Conservation (phyloP, 2,113 vertebrate genomes). For the Cyanoliseus patagonus region DNA sequence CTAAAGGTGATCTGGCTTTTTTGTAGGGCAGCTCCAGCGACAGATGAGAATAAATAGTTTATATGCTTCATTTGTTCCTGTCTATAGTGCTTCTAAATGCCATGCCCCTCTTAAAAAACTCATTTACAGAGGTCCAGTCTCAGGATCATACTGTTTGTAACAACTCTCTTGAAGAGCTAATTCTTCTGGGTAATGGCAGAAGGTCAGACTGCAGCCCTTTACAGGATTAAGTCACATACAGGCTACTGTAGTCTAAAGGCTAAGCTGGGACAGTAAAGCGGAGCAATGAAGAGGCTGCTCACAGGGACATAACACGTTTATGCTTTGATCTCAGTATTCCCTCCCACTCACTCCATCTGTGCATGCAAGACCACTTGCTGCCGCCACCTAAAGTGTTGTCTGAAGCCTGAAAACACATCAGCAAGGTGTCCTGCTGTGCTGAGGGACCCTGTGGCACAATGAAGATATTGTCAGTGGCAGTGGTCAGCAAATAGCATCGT, state of each 20-base stretch:
- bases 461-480: background rate
- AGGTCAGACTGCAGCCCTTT: background rate
- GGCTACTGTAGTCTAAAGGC: background rate
- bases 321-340: background rate
- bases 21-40: background rate
- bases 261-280: background rate
- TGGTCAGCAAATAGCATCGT: background rate
- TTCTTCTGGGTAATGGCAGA: background rate
- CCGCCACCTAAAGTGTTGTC: background rate
- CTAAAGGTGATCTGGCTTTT: background rate
- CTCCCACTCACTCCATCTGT: accelerated
- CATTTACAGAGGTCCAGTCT: background rate
- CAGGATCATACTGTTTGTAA: background rate
- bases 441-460: background rate
- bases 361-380: background rate
- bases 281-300: background rate
- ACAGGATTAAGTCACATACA: background rate
- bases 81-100: background rate
- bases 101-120: background rate
- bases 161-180: background rate
- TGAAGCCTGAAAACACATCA: background rate
- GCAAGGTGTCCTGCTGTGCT: background rate
- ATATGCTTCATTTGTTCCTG: background rate
- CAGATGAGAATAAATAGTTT: background rate
- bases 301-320: accelerated